Evolutionary conservation across 2,888 invertebrate genomes (phyloP), one percentile per base, ranked within the genome.

Genomic region (Empis stercorea): DNA sequence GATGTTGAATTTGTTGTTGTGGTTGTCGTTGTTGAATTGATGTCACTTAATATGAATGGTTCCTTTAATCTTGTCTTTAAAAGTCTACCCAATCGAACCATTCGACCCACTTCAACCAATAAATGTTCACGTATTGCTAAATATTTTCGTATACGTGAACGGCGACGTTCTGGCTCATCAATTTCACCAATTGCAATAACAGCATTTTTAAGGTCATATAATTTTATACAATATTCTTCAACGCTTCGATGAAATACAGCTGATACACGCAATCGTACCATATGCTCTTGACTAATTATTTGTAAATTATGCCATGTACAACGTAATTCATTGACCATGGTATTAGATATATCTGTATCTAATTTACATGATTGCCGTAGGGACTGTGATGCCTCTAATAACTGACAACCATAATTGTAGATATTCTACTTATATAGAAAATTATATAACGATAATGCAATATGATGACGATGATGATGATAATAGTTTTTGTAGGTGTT

Each of bases 381-480:
- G 13, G 83, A 78, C 45, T 83, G 69, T 2, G 86, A 81, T 4
- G 86, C 86, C 57, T 81, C 80, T 43, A 86, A 69, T 51, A 87
- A 69, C 68, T 87, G 85, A 58, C 80, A 81, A 14, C 87, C 87
- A 59, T 87, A 88, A 55, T 86, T 82, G 64, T 80, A 86, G 15
- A 86, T 85, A 44, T 82, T 81, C 86, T 87, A 64, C 4, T n/a
- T n/a, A n/a, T n/a, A n/a, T n/a, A n/a, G n/a, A n/a, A n/a, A n/a
- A n/a, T n/a, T n/a, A n/a, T n/a, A n/a, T n/a, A n/a, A n/a, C n/a
- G n/a, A n/a, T n/a, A n/a, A n/a, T n/a, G n/a, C n/a, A n/a, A n/a
- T n/a, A 20, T 20, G 5, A 20, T 20, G 20, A 20, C 20, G 20
- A 4, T 20, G 9, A 27, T n/a, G n/a, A n/a, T n/a, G n/a, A n/a